Evolutionary conservation across 2,113 vertebrate genomes (phyloP).

Genomic region (Muntiacus reevesi): DNA sequence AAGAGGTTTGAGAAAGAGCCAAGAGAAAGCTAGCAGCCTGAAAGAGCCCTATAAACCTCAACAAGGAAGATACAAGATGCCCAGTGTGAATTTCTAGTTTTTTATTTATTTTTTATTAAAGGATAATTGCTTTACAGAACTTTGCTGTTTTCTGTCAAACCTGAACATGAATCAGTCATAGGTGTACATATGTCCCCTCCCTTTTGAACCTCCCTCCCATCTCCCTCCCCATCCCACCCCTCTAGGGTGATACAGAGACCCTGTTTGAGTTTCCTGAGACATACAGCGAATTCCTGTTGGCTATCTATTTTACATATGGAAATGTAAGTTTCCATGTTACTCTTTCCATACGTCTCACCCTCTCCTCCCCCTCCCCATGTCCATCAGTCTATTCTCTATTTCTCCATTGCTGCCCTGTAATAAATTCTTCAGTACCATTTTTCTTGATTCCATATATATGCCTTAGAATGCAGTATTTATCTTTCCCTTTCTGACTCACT

Average conservation of each 20-base stretch:
- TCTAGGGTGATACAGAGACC: not conserved
- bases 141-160: not conserved
- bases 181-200: rapidly evolving
- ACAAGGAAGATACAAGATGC: not conserved
- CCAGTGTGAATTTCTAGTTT: not conserved
- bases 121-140: not conserved
- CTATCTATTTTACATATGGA: not conserved
- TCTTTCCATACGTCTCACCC: not conserved
- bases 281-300: no score
- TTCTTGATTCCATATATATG: not conserved
- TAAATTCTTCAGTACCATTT: not conserved
- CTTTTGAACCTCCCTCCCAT: not conserved
- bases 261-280: no score
- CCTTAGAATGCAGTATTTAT: not conserved
- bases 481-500: not conserved
- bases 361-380: not conserved
- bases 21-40: not conserved
- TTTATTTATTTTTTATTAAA: not conserved
- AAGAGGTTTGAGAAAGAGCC: not conserved
- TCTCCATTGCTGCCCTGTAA: not conserved
- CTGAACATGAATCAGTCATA: not conserved
- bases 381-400: not conserved
- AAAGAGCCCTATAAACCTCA: not conserved
- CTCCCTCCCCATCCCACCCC: not conserved
- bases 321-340: not conserved